Evolutionary conservation across 2,797 vertebrate genomes (phyloP), one percentile per base, ranked within the genome.

Genomic region (Chaetodon trifasciatus): DNA sequence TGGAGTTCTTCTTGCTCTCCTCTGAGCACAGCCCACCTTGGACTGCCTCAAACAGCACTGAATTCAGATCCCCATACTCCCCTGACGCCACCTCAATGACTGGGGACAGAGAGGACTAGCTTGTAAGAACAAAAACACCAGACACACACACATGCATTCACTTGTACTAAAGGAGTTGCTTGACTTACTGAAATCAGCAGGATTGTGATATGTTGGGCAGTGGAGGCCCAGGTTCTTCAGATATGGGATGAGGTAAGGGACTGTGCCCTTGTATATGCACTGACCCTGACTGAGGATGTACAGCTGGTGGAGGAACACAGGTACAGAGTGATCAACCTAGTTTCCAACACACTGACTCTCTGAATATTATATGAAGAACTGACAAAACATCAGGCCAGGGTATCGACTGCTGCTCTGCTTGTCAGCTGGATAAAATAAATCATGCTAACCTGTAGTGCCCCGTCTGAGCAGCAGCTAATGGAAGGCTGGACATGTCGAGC

Each of bases 221-320:
- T 99, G 97, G 28, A 99, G 95, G 88, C 98, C 97, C 0, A 99
- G 96, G 76, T 96, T 96, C 95, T 99, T 99, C 93, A 99, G 95
- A 83, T 99, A 99, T 24, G 98, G 98, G 86, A 99, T 99, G 94
- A 99, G 97, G 91, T 97, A 97, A 83, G 97, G 97, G 71, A 99
- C 97, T 0, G 97, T 90, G 2, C 98, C 98, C 91, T 99, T 98
- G 95, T 98, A 99, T 94, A 99, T 99, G 91, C 98, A 99, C 88
- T 99, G 98, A 80, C 98, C 98, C 93, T 99, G 98, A 93, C 98
- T 99, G 91, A 99, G 96, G 93, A 99, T 99, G 93, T 98, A 99
- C 24, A 99, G 97, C 98, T 99, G 92, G 56, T 62, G 81, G 52
- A 72, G 73, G 55, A 58, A 90, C 76, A 87, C 70, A 78, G 28